A percentile compares a stretch with the other conserved stretches of the same genome.
Conservation (phyloP, 2,113 vertebrate species). For the Mesitornis unicolor region DNA sequence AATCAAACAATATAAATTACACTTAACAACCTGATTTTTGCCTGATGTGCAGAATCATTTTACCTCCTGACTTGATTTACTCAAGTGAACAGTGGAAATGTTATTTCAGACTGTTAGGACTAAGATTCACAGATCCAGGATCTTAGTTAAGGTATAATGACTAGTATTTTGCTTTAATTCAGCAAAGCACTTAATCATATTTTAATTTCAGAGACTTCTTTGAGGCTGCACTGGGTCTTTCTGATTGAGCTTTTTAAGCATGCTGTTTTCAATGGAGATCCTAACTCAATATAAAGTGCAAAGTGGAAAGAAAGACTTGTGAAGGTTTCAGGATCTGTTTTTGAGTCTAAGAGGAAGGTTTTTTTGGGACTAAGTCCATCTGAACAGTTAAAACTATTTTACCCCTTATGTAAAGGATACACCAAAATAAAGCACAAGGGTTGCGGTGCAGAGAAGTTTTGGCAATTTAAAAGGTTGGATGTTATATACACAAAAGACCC, state of each 20-base stretch:
- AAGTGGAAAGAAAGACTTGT: background rate
- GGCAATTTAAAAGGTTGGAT: background rate
- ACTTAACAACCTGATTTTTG: background rate
- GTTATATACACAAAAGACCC: background rate
- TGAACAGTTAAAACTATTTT: background rate
- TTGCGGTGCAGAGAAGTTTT: background rate
- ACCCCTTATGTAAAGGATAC: background rate
- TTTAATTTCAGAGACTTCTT: background rate
- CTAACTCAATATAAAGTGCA: background rate
- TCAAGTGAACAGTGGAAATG: background rate
- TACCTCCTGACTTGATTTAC: background rate
- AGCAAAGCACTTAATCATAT: background rate
- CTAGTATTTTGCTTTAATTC: background rate
- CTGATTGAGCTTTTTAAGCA: background rate
- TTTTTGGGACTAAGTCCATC: background rate
- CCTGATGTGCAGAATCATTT: background rate
- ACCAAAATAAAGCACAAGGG: background rate
- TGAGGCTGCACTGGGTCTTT: background rate
- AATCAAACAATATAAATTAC: background rate
- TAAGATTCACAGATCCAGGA: background rate
- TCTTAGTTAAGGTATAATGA: background rate
- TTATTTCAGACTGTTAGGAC: background rate
- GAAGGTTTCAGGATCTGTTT: background rate
- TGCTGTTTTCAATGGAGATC: background rate
- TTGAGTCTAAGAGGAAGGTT: background rate